Evolutionary conservation across 2,797 vertebrate species (phyloP), one percentile per base, ranked within the genome.

Genomic region (Mus minutoides): DNA sequence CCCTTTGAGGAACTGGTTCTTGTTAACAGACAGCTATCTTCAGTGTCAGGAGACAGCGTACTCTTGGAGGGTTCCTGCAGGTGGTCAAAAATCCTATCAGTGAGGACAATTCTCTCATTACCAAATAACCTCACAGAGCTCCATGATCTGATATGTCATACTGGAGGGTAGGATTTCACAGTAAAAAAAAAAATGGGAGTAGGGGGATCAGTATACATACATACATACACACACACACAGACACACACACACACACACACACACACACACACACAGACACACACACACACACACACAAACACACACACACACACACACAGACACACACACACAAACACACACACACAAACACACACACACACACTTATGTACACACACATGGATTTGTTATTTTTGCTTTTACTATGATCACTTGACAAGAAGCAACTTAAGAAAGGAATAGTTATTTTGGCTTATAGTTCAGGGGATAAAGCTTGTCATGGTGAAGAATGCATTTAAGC

Each of bases 291-390:
- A n/a, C 34, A n/a, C 13, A 34, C 64, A 6, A 6, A n/a, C 67
- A 37, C n/a, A 10, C 34, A n/a, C n/a, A 40, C 3, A 26, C 17
- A 75, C 12, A 46, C 13, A 26, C 11, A 43, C 17, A n/a, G 8
- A 78, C 8, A 52, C 16, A 78, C 46, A 78, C 24, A 76, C 26
- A 77, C 2, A 46, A 24, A 16, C 14, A 60, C 3, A 17, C 6
- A 56, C 34, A 69, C 10, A 11, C 4, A 60, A 2, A 43, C 7
- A 11, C 6, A 31, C 43, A n/a, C 34, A n/a, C 13, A 34, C 64
- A 6, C 29, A 31, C 31, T 11, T 4, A 9, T 24, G 16, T 0
- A 52, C 4, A 6, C 4, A 60, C 5, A 43, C 14, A 11, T 1
- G 0, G 13, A 54, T 1, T 62, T 5, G 6, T 40, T 34, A 34